Evolutionary conservation across 2,113 vertebrate species (phyloP), one percentile per base, ranked within the genome.

Genomic region (Hirundichthys speculiger): DNA sequence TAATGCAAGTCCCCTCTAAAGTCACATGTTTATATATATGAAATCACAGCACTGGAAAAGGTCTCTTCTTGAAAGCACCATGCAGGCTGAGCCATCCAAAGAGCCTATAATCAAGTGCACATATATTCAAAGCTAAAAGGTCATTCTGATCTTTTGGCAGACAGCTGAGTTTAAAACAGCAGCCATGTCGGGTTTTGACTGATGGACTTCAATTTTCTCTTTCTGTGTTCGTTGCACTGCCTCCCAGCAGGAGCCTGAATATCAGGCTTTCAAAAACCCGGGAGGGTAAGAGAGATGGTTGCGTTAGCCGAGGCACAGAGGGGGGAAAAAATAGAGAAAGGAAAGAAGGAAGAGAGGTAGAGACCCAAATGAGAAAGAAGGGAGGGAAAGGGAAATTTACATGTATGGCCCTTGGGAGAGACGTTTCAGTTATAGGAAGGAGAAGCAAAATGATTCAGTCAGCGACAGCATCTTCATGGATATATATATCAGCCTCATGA

Each of bases 121-220:
- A 47, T 10, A 62, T 68, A 77, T 48, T 75, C 52, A 71, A 42
- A 64, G 64, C 64, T 13, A 0, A 85, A 84, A 86, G 78, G 84
- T 83, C 80, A 85, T 75, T 76, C 46, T 76, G 82, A 81, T 82
- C 69, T 73, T 54, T 61, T 42, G 63, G 76, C 74, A 62, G 77
- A 50, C 39, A 21, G 9, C 69, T n/a, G 50, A 69, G 67, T 75
- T 80, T 42, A 62, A 84, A 82, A 61, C 69, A 48, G 45, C 69
- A 73, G 41, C 52, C 73, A 51, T 54, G 42, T 46, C 2, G 20
- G 42, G n/a, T 47, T 64, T 75, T 73, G 77, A 86, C 79, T 81
- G 87, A 83, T 86, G 68, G 82, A 69, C 80, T 78, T 84, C 77
- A 85, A 85, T 90, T 77, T 82, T 73, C 73, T 78, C 61, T 64